Evolutionary conservation across 2,888 invertebrate species (phyloP).

Genomic region (Scaptodrosophila latifasciaeformis): DNA sequence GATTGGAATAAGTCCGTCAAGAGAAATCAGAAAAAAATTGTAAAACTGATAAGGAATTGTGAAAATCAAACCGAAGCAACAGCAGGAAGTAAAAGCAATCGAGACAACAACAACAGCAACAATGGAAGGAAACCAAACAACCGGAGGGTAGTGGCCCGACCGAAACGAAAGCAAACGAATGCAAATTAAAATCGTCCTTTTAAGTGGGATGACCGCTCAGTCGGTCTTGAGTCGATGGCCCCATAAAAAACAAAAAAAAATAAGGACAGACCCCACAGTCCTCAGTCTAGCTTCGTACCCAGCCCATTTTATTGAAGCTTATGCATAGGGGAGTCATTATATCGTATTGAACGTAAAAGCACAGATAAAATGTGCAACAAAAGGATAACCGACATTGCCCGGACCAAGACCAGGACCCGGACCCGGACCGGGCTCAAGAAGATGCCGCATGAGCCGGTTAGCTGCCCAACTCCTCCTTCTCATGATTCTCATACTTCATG

Average conservation of each 20-base stretch:
- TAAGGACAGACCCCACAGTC: no score
- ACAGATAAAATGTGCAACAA: slow-evolving; percentile 67
- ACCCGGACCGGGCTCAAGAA: no score
- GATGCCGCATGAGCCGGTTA: slow-evolving; percentile 9
- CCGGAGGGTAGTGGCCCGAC: slow-evolving; percentile 26
- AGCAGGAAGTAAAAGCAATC: slow-evolving; percentile 10
- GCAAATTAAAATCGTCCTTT: slow-evolving; percentile 72
- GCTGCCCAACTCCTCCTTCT: slow-evolving; percentile 8
- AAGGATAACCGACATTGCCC: slow-evolving; percentile 22
- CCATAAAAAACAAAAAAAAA: slow-evolving; percentile 45
- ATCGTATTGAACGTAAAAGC: slow-evolving; percentile 68
- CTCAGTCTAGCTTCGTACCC: slow-evolving; percentile 12
- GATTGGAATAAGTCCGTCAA: slow-evolving; percentile 11
- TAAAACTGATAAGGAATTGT: slow-evolving; percentile 64
- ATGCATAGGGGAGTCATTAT: slow-evolving; percentile 70
- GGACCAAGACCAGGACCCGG: no score
- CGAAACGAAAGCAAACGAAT: slow-evolving; percentile 72
- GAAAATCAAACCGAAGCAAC: slow-evolving; percentile 21
- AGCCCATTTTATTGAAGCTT: no score
- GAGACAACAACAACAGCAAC: slow-evolving; percentile 22
- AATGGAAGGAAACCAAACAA: slow-evolving; percentile 23
- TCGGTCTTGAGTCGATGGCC: slow-evolving; percentile 19
- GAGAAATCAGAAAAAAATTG: slow-evolving; percentile 53
- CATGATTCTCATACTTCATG: slow-evolving; percentile 6
- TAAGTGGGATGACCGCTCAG: slow-evolving; percentile 35